Percentiles rank a stretch among this genome's conserved stretches.
phyloP scores from a whole-genome alignment of 2,113 vertebrate species.

The Spea bombifrons region DNA sequence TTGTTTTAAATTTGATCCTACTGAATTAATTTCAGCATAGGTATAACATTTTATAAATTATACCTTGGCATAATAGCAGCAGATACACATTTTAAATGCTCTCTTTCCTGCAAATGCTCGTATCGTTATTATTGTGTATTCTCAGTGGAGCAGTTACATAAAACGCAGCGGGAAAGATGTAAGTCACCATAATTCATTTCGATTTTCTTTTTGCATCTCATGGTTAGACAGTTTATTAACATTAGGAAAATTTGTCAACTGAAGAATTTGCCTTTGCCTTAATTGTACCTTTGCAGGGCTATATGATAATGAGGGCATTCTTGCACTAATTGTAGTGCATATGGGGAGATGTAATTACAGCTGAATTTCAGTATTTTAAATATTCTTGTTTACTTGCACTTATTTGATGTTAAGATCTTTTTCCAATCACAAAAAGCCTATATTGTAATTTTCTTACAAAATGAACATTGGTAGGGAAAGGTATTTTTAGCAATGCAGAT shows the following conservation, averaged over 20 bases:
- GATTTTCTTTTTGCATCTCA: not conserved
- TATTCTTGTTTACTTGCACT: not conserved
- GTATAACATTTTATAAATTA: slow-evolving; percentile 39
- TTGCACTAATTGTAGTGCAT: slow-evolving; percentile 26
- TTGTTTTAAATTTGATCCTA: slow-evolving; percentile 33
- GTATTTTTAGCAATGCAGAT: slow-evolving; percentile 16
- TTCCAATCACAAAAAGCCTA: slow-evolving; percentile 4
- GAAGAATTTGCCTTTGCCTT: not conserved
- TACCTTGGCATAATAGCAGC: slow-evolving; percentile 36
- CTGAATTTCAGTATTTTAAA: slow-evolving; percentile 31
- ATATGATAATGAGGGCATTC: slow-evolving; percentile 19
- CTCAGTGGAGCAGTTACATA: slow-evolving; percentile 30
- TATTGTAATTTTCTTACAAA: slow-evolving; percentile 4
- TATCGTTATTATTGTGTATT: slow-evolving; percentile 24
- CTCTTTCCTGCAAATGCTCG: slow-evolving; percentile 25
- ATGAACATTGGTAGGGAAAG: not conserved
- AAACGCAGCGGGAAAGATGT: slow-evolving; percentile 7
- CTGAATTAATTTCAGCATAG: slow-evolving; percentile 45
- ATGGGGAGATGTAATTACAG: slow-evolving; percentile 8
- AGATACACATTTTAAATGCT: slow-evolving; percentile 34
- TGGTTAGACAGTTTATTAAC: slow-evolving; percentile 2
- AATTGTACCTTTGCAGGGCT: slow-evolving; percentile 3
- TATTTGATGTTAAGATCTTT: not conserved
- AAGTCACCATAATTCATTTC: slow-evolving; percentile 20
- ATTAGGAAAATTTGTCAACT: slow-evolving; percentile 9